A percentile compares a stretch with the other conserved stretches of the same genome.
Evolutionary conservation across 2,113 vertebrate species (phyloP).

Genomic region (Pseudorhombus dupliciocellatus): DNA sequence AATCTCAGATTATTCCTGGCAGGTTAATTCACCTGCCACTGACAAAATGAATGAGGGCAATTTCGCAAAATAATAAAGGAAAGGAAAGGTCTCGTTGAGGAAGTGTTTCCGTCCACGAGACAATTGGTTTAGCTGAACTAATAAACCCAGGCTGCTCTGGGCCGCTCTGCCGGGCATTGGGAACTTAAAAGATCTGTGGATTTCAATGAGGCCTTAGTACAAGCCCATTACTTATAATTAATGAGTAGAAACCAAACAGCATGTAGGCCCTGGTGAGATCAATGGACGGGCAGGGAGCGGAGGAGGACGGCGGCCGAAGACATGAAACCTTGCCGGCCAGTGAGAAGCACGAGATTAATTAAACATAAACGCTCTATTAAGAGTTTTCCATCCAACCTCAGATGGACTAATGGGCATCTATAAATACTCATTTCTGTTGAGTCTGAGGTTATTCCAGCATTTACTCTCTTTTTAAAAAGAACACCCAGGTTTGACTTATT

Average conservation of each 20-base stretch:
- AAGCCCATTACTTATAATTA: slow-evolving; percentile 83
- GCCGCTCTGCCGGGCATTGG: slow-evolving; percentile 63
- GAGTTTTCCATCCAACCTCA: slow-evolving; percentile 55
- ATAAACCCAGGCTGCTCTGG: slow-evolving; percentile 75
- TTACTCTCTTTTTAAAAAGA: slow-evolving; percentile 50
- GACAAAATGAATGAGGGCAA: slow-evolving; percentile 92
- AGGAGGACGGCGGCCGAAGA: slow-evolving; percentile 64
- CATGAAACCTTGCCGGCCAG: slow-evolving; percentile 64
- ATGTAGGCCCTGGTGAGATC: slow-evolving; percentile 70
- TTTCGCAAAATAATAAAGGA: slow-evolving; percentile 93
- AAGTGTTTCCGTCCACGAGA: slow-evolving; percentile 79
- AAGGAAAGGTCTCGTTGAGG: slow-evolving; percentile 76
- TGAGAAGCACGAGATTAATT: slow-evolving; percentile 70
- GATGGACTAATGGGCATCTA: slow-evolving; percentile 65
- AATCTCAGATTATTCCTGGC: slow-evolving; percentile 86
- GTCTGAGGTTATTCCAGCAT: slow-evolving; percentile 29
- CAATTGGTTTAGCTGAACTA: slow-evolving; percentile 78
- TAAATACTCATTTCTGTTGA: slow-evolving; percentile 53
- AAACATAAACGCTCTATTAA: slow-evolving; percentile 70
- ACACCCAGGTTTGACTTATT: slow-evolving; percentile 59
- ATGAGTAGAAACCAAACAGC: slow-evolving; percentile 77
- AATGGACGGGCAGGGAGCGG: slow-evolving; percentile 68
- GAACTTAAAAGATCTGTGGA: slow-evolving; percentile 76
- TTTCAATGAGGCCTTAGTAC: slow-evolving; percentile 80
- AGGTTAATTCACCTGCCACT: slow-evolving; percentile 90